Base-by-base conservation (phyloP, 1,140 invertebrate genomes). In the Phenacoccus solenopsis region DNA sequence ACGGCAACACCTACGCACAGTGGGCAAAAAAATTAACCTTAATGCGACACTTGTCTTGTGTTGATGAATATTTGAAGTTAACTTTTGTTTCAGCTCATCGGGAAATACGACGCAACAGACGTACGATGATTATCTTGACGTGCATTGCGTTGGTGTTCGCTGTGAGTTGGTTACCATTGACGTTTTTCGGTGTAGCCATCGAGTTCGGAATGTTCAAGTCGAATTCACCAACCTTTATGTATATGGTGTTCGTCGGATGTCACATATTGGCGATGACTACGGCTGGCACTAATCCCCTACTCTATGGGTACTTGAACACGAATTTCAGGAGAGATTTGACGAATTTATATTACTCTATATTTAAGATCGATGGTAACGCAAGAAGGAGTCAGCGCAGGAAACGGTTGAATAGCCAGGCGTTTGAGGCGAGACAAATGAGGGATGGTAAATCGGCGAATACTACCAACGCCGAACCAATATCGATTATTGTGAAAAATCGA, bases 221-320 rank as follows among this genome's bases (percentile, higher is more conserved):
- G 67, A 73, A 75, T 16, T 76, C 75, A 71, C 74, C 75, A 0
- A 69, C 71, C 21, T 28, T 57, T 56, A 75, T 82, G 32, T 82
- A 81, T 73, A 75, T 82, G 22, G 76, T 79, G 1, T 85, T 84
- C 73, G 83, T 82, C 10, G 72, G 81, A 12, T 84, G 82, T 70
- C 82, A 85, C 72, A 76, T 84, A 5, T 74, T 84, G 24, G 84
- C 84, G 21, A 83, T 86, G 84, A 80, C 79, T 16, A 82, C 83
- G 0, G 80, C 82, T 1, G 78, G 79, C 25, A 81, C 79, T 61
- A 84, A 84, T 75, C 81, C 82, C 4, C 75, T 84, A 35, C 77
- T 84, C 57, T 84, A 84, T 75, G 82, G 82, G 0, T 84, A 81
- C 80, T 77, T 84, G 67, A 84, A 84, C 73, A 81, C 80, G 2